Evolutionary conservation across 1,140 invertebrate species (phyloP).

Genomic region (Saxidomus purpurata): DNA sequence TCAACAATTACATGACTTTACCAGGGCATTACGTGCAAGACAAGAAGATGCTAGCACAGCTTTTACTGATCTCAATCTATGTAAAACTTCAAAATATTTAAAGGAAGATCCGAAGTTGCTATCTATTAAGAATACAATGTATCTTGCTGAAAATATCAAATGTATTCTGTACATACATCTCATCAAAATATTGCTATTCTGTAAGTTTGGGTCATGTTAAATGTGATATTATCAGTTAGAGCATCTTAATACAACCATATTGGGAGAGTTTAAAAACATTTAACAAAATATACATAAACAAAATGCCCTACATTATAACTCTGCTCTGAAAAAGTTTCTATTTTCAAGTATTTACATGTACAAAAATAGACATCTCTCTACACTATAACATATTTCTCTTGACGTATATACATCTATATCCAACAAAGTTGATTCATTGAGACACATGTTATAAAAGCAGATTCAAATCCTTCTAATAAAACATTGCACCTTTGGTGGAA

Average conservation of each 20-base stretch:
- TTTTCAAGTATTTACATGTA: conserved; percentile 42
- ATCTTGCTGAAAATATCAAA: too few relatives aligned
- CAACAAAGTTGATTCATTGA: conserved; percentile 38
- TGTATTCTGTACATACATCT: neutral
- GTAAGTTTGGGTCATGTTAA: neutral
- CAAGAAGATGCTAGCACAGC: too few relatives aligned
- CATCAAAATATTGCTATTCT: neutral
- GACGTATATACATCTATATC: neutral
- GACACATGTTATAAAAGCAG: neutral
- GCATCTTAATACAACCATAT: neutral
- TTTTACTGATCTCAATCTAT: too few relatives aligned
- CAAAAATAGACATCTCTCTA: conserved; percentile 61
- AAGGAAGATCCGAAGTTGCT: too few relatives aligned
- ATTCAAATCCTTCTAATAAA: neutral
- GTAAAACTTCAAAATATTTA: too few relatives aligned
- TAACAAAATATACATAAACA: conserved; percentile 13
- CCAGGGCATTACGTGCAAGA: too few relatives aligned
- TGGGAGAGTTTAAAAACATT: neutral
- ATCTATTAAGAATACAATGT: too few relatives aligned
- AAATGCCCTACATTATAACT: conserved; percentile 48
- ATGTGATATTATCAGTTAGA: neutral
- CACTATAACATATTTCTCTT: neutral
- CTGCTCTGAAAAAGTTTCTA: neutral
- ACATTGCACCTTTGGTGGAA: neutral
- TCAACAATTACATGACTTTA: too few relatives aligned